These are phyloP conservation scores for Nezara viridula DNA, from an alignment of 2,888 invertebrate genomes.

Conservation along the genomic window DNA sequence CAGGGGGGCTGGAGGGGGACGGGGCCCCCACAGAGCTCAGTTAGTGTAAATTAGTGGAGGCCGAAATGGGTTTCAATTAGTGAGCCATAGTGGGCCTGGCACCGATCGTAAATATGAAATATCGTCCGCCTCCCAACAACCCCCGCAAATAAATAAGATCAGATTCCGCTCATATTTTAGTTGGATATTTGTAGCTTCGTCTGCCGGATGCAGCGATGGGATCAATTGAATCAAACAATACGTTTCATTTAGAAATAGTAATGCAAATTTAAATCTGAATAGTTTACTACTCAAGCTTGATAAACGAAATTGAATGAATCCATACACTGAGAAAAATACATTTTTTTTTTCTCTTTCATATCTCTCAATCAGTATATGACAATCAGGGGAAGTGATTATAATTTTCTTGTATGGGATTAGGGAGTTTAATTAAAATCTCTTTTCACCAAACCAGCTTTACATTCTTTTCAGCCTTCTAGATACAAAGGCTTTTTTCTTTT, in stretches of 20 bases:
- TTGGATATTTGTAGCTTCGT: neutral
- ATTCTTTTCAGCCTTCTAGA: too few relatives aligned
- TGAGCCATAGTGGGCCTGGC: slow-evolving; percentile 3
- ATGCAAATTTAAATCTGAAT: neutral
- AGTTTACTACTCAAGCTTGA: too few relatives aligned
- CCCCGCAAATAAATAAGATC: slow-evolving; percentile 7
- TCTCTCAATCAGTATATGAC: too few relatives aligned
- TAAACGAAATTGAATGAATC: too few relatives aligned
- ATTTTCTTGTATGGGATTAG: too few relatives aligned
- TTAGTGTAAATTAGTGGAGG: slow-evolving; percentile 25
- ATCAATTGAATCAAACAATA: neutral
- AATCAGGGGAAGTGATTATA: too few relatives aligned
- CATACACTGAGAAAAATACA: too few relatives aligned
- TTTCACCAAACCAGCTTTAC: too few relatives aligned
- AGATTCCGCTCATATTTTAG: neutral
- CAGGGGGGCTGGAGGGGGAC: neutral
- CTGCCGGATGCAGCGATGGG: neutral
- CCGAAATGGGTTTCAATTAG: slow-evolving; percentile 34
- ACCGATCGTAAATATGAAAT: slow-evolving; percentile 22
- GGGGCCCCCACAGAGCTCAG: neutral
- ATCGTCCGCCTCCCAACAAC: neutral
- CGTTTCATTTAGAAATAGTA: neutral
- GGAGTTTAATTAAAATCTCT: too few relatives aligned
- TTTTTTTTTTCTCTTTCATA: too few relatives aligned
- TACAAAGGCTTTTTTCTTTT: too few relatives aligned